Evolutionary conservation across 23 tunicate species (phyloP).

Genomic region (Styela clava): DNA sequence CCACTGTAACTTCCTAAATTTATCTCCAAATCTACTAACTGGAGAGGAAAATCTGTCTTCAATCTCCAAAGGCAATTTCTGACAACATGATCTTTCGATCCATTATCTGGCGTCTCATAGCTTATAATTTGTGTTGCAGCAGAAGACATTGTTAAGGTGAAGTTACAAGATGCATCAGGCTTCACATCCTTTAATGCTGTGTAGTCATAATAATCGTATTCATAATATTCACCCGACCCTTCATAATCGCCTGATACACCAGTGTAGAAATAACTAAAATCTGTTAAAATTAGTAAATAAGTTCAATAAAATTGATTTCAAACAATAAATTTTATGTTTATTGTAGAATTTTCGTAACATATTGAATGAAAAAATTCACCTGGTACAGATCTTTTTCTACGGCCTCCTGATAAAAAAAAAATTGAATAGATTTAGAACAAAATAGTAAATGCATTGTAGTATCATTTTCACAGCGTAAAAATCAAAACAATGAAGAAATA

Average conservation of each 20-base stretch:
- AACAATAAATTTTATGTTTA: no score
- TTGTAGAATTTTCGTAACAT: no score
- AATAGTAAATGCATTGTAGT: no score
- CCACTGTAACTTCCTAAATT: neutral
- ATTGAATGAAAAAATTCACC: no score
- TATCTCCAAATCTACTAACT: neutral
- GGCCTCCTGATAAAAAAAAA: no score
- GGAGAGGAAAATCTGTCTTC: neutral
- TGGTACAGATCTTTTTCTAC: no score
- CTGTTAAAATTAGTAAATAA: neutral
- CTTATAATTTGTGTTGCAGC: neutral
- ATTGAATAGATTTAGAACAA: no score
- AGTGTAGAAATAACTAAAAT: neutral
- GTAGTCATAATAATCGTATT: neutral
- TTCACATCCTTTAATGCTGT: neutral
- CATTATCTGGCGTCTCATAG: neutral
- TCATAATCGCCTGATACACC: constrained; percentile 22
- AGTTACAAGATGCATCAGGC: constrained; percentile 13
- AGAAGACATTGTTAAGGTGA: neutral
- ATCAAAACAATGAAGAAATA: no score
- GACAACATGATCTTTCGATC: neutral
- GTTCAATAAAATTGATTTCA: neutral
- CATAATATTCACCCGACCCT: neutral
- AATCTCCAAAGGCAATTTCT: constrained; percentile 11
- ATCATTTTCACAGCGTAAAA: no score